Percentiles rank a stretch among this genome's conserved stretches.
Evolutionary conservation across 2,113 vertebrate species (phyloP).

Genomic region (Seriola aureovittata): DNA sequence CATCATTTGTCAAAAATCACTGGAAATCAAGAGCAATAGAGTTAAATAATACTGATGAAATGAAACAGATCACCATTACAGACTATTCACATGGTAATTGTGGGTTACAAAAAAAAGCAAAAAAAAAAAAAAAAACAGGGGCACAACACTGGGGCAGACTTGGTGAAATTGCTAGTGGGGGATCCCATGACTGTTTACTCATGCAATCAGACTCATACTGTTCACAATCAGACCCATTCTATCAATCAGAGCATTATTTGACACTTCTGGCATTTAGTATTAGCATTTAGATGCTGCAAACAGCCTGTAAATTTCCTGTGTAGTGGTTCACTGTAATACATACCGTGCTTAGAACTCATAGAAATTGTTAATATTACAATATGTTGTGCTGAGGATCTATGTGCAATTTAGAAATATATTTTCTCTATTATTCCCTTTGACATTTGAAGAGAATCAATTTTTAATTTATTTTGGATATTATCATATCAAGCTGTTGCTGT

Average conservation of each 20-base stretch:
- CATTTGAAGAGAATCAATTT: too few species aligned
- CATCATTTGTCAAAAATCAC: constrained; percentile 24
- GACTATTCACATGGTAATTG: constrained; percentile 60
- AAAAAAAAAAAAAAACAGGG: constrained; percentile 2
- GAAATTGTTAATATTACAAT: not conserved
- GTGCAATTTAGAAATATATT: not conserved
- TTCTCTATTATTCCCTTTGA: not conserved
- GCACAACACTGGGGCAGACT: constrained; percentile 12
- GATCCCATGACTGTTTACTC: constrained; percentile 60
- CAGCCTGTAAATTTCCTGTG: not conserved
- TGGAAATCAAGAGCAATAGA: constrained; percentile 63
- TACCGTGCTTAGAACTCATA: not conserved
- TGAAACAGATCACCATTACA: constrained; percentile 57
- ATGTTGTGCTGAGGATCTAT: not conserved
- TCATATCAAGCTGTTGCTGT: too few species aligned
- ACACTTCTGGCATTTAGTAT: constrained; percentile 49
- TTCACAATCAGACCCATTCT: constrained; percentile 75
- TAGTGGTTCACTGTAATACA: constrained; percentile 2
- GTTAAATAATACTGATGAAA: constrained; percentile 14
- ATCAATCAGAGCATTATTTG: constrained; percentile 65
- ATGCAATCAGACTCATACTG: constrained; percentile 76
- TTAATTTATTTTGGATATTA: too few species aligned
- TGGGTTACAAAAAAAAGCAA: not conserved
- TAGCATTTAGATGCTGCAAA: constrained; percentile 46
- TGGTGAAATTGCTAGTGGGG: constrained; percentile 54